Evolutionary conservation across 2,888 invertebrate genomes (phyloP), one percentile per base, ranked within the genome.

Genomic region (Panzeria rudis): DNA sequence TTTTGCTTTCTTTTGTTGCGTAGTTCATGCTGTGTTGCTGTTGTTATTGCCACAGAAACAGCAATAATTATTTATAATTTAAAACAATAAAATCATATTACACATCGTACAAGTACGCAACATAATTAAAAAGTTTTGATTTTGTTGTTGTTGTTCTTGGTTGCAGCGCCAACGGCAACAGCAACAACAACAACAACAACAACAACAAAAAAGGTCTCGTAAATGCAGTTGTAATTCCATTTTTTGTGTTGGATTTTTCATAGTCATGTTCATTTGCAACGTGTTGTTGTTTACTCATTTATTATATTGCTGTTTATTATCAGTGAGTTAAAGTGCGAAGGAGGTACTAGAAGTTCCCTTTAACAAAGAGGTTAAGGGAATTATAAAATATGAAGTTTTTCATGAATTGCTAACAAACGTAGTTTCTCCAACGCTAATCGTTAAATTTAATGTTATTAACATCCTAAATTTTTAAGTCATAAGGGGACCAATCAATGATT

Each of bases 21-120:
- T 25, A 35, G 8, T 17, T 61, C 50, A 41, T 41, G 59, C 50
- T 59, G 68, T 38, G 47, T 56, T n/a, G 11, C 20, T 61, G 54
- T 0, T 61, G 54, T 0, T 5, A 15, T 29, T 54, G 44, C 47
- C 20, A 64, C 38, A 64, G 35, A 41, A 69, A 62, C 76, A 25
- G 44, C 25, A 56, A 66, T 64, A 77, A 77, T 77, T 59, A 77
- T 77, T 83, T 77, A 66, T 82, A 77, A 82, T 72, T 82, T 54
- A 72, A 80, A 78, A 85, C 75, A 85, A 85, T 82, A 79, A 85
- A 85, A 82, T 64, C 47, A 75, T 69, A 82, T 82, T 82, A 75
- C 56, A 85, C 72, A 50, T 78, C 52, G 25, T 35, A 75, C 61
- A 81, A 64, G 59, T 69, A 62, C 62, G 61, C 62, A 81, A 82